A percentile compares a stretch with the other conserved stretches of the same genome.
These are phyloP conservation scores for Crossaster papposus DNA, from an alignment of 53 echinoderm and acorn worm genomes.

Conservation along the genomic window DNA sequence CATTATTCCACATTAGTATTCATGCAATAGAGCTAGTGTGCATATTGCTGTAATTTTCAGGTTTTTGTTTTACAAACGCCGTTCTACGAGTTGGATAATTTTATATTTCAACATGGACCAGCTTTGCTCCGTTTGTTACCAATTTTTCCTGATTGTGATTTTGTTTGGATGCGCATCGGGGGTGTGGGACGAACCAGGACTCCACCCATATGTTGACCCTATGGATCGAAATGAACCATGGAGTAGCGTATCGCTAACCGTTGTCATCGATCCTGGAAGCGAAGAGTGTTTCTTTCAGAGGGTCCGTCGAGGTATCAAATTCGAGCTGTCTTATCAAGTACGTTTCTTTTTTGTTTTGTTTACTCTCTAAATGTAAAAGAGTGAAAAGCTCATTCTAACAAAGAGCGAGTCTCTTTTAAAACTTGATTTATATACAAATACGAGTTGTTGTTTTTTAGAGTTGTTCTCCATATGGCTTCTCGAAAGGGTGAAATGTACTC, in stretches of 20 bases:
- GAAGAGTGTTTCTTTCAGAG: slow-evolving; percentile 58
- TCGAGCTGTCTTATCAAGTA: slow-evolving; percentile 45
- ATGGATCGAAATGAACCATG: slow-evolving; percentile 41
- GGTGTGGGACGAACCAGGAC: background rate
- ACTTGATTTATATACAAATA: no score
- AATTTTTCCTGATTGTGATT: background rate
- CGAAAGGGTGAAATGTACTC: no score
- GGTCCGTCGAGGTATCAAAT: slow-evolving; percentile 23
- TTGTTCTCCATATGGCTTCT: no score
- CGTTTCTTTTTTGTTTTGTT: background rate
- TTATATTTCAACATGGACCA: background rate
- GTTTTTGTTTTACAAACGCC: background rate
- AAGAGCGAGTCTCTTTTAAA: no score
- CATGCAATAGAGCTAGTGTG: background rate
- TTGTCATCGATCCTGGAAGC: slow-evolving; percentile 15
- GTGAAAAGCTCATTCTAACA: no score
- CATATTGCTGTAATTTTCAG: background rate
- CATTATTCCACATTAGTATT: background rate
- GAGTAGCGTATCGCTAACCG: slow-evolving; percentile 30
- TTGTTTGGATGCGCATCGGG: slow-evolving; percentile 6
- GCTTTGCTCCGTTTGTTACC: background rate
- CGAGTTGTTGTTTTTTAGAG: no score
- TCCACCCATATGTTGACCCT: slow-evolving; percentile 59
- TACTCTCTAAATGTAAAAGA: no score
- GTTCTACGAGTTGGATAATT: background rate